Evolutionary conservation across 1,140 invertebrate genomes (phyloP).

Genomic region (Macrobrachium nipponense): DNA sequence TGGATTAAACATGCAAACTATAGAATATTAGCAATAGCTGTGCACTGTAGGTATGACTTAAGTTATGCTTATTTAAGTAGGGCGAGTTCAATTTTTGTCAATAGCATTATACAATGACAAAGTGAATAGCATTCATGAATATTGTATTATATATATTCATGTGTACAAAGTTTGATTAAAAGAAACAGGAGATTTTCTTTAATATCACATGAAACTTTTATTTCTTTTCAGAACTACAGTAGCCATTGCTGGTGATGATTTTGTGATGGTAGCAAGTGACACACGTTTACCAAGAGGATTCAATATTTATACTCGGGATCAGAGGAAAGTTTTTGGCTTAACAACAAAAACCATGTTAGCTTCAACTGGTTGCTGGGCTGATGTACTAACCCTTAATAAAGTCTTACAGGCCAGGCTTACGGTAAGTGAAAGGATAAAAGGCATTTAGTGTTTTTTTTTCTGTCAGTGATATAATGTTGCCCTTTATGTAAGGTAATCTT

Average conservation of each 20-base stretch:
- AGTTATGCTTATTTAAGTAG: too few relatives aligned
- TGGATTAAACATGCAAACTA: too few relatives aligned
- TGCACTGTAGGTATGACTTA: too few relatives aligned
- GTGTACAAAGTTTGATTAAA: too few relatives aligned
- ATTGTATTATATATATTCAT: too few relatives aligned
- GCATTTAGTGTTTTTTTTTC: not conserved
- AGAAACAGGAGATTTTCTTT: not conserved
- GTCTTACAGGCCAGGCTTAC: conserved; percentile 87
- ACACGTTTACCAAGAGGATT: conserved; percentile 93
- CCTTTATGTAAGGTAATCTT: not conserved
- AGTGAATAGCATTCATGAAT: too few relatives aligned
- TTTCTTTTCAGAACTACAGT: conserved; percentile 77
- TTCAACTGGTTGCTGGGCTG: conserved; percentile 95
- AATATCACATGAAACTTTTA: not conserved
- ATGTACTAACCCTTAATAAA: conserved; percentile 92
- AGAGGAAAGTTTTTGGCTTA: conserved; percentile 85
- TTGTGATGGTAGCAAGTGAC: conserved; percentile 88
- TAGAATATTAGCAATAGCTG: too few relatives aligned
- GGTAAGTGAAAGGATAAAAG: conserved; percentile 69
- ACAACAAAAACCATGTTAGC: conserved; percentile 88
- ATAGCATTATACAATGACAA: too few relatives aligned
- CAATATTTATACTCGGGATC: conserved; percentile 88
- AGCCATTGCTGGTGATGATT: conserved; percentile 93
- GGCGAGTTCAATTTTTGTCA: too few relatives aligned
- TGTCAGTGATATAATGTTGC: not conserved